Evolutionary conservation across 2,888 invertebrate genomes (phyloP), one percentile per base, ranked within the genome.

Genomic region (Pyrrhosoma nymphula): DNA sequence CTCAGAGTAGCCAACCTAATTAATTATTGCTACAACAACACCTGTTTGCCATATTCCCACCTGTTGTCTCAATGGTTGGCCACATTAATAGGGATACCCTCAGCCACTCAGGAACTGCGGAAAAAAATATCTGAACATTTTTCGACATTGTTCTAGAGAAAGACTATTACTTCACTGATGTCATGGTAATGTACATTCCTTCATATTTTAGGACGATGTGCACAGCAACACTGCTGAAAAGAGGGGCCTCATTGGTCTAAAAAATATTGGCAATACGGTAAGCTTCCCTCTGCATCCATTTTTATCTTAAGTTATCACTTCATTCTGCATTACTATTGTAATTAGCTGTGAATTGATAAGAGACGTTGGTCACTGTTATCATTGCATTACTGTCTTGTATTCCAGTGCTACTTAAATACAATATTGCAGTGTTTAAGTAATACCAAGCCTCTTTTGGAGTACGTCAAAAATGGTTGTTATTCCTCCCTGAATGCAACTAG

Each of bases 211-310:
- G n/a, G n/a, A n/a, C n/a, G n/a, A n/a, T n/a, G n/a, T n/a, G n/a
- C n/a, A n/a, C n/a, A 39, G 69, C 93, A 47, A 93, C 39, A 69
- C 93, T 35, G 47, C 56, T 30, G 95, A 97, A 95, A 96, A 96
- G 95, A 96, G 97, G 95, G 97, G 97, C 95, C 97, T 99, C 96
- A 98, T 98, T 97, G 99, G 99, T n/a, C 98, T 99, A 95, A 98
- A 98, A 96, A 99, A 99, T 97, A 99, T 99, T 96, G 99, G 99
- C 96, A 99, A 99, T 97, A 99, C 99, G 95, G 98, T 98, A 96
- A 97, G 97, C 97, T 16, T 20, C 39, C n/a, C 8, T 23, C 55
- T 47, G 18, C 23, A 56, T 10, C 8, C 30, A 6, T 20, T 91
- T 56, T 39, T 10, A 23, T n/a, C 18, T 14, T 20, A 26, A 90